phyloP scores from a whole-genome alignment of 2,797 vertebrate genomes.

The Sebastes steindachneri region DNA sequence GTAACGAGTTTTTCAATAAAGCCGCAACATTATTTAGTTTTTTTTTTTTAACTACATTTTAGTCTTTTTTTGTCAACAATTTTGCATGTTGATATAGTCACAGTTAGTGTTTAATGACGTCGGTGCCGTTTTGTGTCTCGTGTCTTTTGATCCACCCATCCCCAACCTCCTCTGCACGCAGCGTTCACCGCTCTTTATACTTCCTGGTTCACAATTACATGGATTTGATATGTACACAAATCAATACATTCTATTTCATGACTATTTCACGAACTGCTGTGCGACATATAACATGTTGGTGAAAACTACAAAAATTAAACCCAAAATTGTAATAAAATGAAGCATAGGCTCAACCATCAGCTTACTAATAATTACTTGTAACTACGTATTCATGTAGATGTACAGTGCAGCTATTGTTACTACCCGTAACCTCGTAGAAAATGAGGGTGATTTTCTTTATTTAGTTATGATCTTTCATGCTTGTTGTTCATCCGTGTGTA shows the following conservation, averaged over 20 bases:
- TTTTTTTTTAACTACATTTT: too few species aligned
- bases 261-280: too few species aligned
- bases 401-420: neutral
- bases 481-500: neutral
- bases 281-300: neutral
- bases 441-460: neutral
- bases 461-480: neutral
- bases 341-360: neutral
- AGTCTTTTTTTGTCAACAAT: too few species aligned
- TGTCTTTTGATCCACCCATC: too few species aligned
- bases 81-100: too few species aligned
- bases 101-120: rapidly evolving
- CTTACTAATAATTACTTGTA: neutral
- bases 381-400: neutral
- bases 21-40: conserved; percentile 57
- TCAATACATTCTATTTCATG: too few species aligned
- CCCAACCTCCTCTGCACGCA: too few species aligned
- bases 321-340: neutral
- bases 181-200: too few species aligned
- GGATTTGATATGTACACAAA: too few species aligned
- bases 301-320: neutral
- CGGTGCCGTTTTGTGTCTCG: rapidly evolving
- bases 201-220: too few species aligned
- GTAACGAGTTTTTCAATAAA: conserved; percentile 56
- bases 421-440: neutral